Evolutionary conservation across 2,113 vertebrate genomes (phyloP).

Genomic region (Tyrannus savana): DNA sequence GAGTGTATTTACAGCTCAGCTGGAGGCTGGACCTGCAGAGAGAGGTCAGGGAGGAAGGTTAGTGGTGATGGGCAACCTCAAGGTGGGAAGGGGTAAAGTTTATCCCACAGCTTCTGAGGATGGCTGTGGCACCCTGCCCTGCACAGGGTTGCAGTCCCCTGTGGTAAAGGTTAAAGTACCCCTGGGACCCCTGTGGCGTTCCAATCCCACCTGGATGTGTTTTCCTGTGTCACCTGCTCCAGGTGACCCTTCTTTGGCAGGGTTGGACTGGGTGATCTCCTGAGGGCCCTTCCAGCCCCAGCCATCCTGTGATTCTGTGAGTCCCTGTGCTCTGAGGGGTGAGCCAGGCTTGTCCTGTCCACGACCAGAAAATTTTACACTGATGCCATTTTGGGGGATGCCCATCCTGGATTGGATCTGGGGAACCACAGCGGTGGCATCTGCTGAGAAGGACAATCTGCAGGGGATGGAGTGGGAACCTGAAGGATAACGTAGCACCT

Average conservation of each 20-base stretch:
- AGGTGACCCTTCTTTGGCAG: background rate
- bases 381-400: background rate
- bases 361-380: background rate
- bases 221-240: background rate
- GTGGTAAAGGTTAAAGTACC: background rate
- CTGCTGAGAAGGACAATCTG: background rate
- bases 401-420: fast-evolving
- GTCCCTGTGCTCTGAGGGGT: background rate
- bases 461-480: background rate
- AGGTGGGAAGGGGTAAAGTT: background rate
- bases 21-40: background rate
- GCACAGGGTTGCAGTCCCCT: background rate
- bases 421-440: background rate
- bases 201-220: background rate
- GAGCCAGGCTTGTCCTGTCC: background rate
- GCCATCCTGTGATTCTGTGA: background rate
- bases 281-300: background rate
- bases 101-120: background rate
- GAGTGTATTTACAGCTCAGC: background rate
- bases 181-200: background rate
- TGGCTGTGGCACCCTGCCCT: background rate
- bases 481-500: background rate
- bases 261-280: background rate
- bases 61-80: fast-evolving
- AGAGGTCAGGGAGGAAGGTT: background rate